Percentiles rank a stretch among this genome's conserved stretches.
phyloP scores from a whole-genome alignment of 2,113 vertebrate genomes.

The Xiphias gladius region DNA sequence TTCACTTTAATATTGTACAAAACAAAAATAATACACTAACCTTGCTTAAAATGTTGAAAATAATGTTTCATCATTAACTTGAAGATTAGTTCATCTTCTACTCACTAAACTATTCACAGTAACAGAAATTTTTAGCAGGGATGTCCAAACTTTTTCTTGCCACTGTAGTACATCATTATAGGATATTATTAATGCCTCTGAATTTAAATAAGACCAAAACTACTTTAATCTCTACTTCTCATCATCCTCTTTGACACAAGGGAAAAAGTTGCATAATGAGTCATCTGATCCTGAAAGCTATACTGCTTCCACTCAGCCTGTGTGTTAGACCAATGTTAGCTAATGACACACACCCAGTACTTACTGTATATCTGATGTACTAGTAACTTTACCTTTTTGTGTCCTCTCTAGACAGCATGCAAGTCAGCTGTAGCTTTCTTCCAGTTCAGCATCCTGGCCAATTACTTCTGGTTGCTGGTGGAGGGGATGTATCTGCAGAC shows the following conservation, averaged over 20 bases:
- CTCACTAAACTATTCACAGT: too few species aligned
- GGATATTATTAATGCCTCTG: not conserved
- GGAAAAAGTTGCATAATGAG: not conserved
- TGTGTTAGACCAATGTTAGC: not conserved
- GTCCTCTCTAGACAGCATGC: slow-evolving; percentile 81
- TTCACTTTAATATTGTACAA: too few species aligned
- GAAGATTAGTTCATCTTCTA: too few species aligned
- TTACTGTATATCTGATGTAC: not conserved
- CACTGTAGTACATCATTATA: not conserved
- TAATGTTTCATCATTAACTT: too few species aligned
- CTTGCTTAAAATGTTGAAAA: too few species aligned
- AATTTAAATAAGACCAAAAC: not conserved
- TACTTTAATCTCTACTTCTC: not conserved
- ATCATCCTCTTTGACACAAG: not conserved
- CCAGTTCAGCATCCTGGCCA: slow-evolving; percentile 91
- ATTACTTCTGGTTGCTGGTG: slow-evolving; percentile 93
- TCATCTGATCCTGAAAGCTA: not conserved
- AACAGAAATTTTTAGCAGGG: too few species aligned
- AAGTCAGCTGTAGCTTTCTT: slow-evolving; percentile 89
- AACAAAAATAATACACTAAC: too few species aligned
- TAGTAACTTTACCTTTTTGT: not conserved
- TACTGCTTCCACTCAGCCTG: not conserved
- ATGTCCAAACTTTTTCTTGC: too few species aligned
- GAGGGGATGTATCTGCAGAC: slow-evolving; percentile 93
- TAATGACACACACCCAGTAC: not conserved